These are phyloP conservation scores for Actinostola sp. DNA, from an alignment of 92 coral and sea anemone genomes.

Conservation along the genomic window DNA sequence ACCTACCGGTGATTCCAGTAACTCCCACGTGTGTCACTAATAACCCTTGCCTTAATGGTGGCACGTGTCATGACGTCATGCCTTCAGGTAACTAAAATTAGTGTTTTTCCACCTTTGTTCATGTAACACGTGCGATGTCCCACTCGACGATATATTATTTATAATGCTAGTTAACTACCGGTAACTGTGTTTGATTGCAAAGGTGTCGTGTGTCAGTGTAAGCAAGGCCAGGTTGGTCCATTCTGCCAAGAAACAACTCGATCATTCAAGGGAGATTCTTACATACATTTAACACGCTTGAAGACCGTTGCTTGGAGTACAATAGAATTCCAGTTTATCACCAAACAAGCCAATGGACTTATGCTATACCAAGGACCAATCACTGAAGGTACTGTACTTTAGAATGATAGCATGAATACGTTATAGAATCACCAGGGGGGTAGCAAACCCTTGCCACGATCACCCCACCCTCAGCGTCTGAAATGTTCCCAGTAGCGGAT, in stretches of 20 bases:
- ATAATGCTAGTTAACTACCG: not conserved
- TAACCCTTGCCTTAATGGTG: constrained; percentile 81
- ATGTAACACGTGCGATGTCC: not conserved
- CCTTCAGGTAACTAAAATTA: constrained; percentile 60
- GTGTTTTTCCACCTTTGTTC: not conserved
- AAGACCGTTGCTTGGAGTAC: constrained; percentile 61
- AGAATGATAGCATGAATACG: no score
- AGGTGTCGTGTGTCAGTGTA: constrained; percentile 88
- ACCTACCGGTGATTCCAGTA: constrained; percentile 46
- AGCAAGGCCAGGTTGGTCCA: constrained; percentile 59
- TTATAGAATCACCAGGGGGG: no score
- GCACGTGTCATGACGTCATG: constrained; percentile 68
- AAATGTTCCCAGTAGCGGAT: no score
- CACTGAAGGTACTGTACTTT: constrained; percentile 53
- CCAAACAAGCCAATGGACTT: constrained; percentile 74
- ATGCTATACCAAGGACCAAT: constrained; percentile 92
- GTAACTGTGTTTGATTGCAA: not conserved
- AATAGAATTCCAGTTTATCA: constrained; percentile 79
- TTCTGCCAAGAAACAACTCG: constrained; percentile 82
- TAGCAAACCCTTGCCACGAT: no score
- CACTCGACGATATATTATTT: not conserved
- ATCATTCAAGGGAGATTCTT: constrained; percentile 75
- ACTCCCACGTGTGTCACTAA: constrained; percentile 46
- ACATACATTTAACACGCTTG: constrained; percentile 77
- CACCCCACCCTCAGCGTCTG: no score